Base-by-base conservation (phyloP, 2,888 invertebrate species). In the Netelia fuscicornis region DNA sequence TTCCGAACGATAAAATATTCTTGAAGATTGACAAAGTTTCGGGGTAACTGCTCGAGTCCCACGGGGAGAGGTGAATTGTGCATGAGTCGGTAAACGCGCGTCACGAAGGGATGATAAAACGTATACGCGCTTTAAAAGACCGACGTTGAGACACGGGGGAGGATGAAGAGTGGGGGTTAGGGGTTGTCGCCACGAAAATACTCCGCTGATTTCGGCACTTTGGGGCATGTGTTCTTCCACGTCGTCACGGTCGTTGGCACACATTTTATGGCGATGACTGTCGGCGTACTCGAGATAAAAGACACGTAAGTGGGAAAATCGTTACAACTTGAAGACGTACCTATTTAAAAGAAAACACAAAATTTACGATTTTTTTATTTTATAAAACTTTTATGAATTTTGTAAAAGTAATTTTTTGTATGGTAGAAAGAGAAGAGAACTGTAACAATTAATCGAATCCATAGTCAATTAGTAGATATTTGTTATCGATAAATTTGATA, bases 11-110 rank as follows among this genome's bases (percentile, higher is more conserved):
- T 84, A 84, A 84, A 84, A 75, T 84, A 84, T 81, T 84, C 74
- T 64, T 70, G 70, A 81, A 78, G 84, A 81, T 84, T 84, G 81
- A 84, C 81, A 84, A 84, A 84, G 81, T 84, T 84, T 78, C 54
- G 54, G 68, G 64, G 10, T 67, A 84, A 78, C 77, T 74, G 77
- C 79, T 30, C 42, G 62, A 77, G 80, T 65, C 81, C 23, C 44
- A 20, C 20, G 52, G 13, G 37, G 17, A 11, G 9, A 23, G 68
- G 68, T 70, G 72, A 84, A 84, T 77, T 74, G 74, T 78, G 84
- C 78, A 81, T 48, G 77, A 78, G 52, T 74, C 77, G 48, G 74
- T 74, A 62, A 84, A 84, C 56, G 48, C 74, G 62, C 56, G 65
- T 60, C 81, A 68, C 62, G 23, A 17, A 30, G 76, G 42, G 3